phyloP scores from a whole-genome alignment of 2,797 vertebrate genomes.

The Ceryle rudis region DNA sequence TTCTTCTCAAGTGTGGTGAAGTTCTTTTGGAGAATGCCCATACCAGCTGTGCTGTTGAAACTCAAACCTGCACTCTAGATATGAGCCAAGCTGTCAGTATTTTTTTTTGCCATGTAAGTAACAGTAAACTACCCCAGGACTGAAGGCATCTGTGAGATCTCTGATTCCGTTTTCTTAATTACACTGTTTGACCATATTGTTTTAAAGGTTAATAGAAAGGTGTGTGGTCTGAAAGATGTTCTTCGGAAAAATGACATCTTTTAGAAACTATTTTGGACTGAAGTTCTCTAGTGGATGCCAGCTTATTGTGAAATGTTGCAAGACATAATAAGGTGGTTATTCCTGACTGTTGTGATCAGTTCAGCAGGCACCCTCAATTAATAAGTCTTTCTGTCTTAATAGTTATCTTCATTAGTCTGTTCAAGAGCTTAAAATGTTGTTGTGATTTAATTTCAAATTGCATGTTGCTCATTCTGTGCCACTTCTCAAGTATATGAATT shows the following conservation, averaged over 20 bases:
- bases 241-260: no score
- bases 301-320: no score
- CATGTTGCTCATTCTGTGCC: neutral
- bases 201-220: neutral
- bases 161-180: neutral
- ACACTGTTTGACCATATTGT: neutral
- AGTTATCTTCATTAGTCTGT: neutral
- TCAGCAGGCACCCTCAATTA: no score
- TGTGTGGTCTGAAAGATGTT: neutral
- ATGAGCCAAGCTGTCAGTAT: neutral
- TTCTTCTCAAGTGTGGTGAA: neutral
- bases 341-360: no score
- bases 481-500: neutral
- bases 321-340: no score
- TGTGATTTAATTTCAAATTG: neutral
- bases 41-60: neutral
- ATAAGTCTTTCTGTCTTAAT: no score
- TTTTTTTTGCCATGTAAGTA: neutral
- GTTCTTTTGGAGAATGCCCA: neutral
- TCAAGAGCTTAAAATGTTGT: neutral
- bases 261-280: no score
- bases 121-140: neutral
- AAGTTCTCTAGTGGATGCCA: no score
- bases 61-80: neutral
- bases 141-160: neutral